Evolutionary conservation across 2,888 invertebrate species (phyloP), one percentile per base, ranked within the genome.

Genomic region (Calliopum simillimum): DNA sequence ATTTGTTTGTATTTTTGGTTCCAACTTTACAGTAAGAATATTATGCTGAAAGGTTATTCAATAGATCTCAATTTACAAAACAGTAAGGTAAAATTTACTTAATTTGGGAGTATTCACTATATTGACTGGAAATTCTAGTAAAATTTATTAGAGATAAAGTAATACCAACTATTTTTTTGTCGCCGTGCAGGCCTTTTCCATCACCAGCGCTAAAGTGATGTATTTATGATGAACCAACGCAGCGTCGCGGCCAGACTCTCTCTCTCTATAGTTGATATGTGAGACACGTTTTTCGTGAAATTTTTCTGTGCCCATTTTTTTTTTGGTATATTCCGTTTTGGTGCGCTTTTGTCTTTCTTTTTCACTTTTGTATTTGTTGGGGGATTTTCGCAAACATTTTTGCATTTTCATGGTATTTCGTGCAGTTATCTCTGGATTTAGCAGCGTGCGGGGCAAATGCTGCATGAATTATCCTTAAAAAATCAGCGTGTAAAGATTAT

Each of bases 221-320:
- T 71, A 66, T 70, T 71, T 73, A 71, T 71, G 69, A 68, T 73
- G 70, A 65, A 71, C 70, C 69, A 44, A 55, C 19, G 68, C 68
- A 21, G n/a, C 69, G 21, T 51, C 33, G 23, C 59, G 33, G 59
- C 47, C 25, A 14, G 44, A 13, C 11, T 14, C 16, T 25, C 14
- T 3, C n/a, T n/a, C n/a, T 11, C 23, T 62, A 47, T 21, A 46
- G 58, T 71, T 74, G 75, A 70, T 80, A 81, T 81, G 81, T 81
- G 80, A 76, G 76, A 78, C 81, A 81, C 82, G 82, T 81, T 80
- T 75, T 33, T n/a, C n/a, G n/a, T 33, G 41, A 19, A 47, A 41
- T 49, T 67, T 67, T 59, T 23, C 53, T 44, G 23, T 13, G 53
- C 41, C 44, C 43, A 8, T n/a, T 49, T 59, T 59, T 19, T 23